These are phyloP conservation scores for Brachionus asplanchnoidis DNA, from an alignment of 1,140 invertebrate species.

Conservation along the genomic window DNA sequence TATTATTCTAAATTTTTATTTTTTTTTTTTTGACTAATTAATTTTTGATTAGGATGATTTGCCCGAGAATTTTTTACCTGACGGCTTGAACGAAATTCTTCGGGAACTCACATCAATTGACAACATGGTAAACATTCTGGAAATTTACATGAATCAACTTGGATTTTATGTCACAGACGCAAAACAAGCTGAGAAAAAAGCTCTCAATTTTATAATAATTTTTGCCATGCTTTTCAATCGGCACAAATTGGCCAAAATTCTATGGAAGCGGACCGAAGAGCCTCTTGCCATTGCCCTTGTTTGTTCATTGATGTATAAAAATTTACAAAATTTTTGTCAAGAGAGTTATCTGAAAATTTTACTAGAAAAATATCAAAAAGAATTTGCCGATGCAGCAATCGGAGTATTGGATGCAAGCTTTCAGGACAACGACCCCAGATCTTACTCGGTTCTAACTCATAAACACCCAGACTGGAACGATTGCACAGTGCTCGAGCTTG, in stretches of 20 bases:
- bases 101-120: slow-evolving; percentile 50
- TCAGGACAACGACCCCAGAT: slow-evolving; percentile 49
- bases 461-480: slow-evolving; percentile 54
- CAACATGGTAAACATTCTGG: slow-evolving; percentile 53
- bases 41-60: slow-evolving; percentile 7
- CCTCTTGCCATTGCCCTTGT: slow-evolving; percentile 57
- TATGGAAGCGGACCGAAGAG: slow-evolving; percentile 58
- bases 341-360: slow-evolving; percentile 46
- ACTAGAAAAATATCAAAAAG: slow-evolving; percentile 48
- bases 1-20: neutral
- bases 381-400: slow-evolving; percentile 57
- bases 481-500: slow-evolving; percentile 50
- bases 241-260: slow-evolving; percentile 52
- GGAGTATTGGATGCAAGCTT: slow-evolving; percentile 56
- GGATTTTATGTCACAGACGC: slow-evolving; percentile 47
- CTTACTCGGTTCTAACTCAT: slow-evolving; percentile 53
- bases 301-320: slow-evolving; percentile 47
- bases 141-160: slow-evolving; percentile 51
- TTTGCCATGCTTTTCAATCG: slow-evolving; percentile 56
- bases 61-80: slow-evolving; percentile 42
- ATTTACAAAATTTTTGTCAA: slow-evolving; percentile 44
- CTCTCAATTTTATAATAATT: slow-evolving; percentile 50
- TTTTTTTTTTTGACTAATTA: neutral
- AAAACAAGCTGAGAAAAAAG: slow-evolving; percentile 53
- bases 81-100: slow-evolving; percentile 48